phyloP scores from a whole-genome alignment of 2,888 invertebrate species.

The Anarsia innoxiella region DNA sequence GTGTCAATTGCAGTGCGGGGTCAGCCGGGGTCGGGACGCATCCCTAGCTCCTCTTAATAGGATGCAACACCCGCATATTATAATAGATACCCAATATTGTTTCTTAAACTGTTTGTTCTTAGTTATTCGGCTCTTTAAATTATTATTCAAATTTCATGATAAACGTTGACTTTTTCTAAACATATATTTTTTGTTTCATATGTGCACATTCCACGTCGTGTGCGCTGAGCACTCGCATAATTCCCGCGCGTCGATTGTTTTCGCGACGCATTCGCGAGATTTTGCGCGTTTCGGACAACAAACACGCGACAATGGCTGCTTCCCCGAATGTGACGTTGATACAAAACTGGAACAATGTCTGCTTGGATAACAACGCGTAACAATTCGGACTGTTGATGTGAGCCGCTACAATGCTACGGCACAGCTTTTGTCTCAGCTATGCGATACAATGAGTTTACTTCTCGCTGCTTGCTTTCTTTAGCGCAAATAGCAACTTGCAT shows the following conservation, averaged over 20 bases:
- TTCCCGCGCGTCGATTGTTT: conserved; percentile 47
- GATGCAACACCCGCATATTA: conserved; percentile 64
- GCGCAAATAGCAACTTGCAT: no score
- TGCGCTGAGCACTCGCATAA: neutral
- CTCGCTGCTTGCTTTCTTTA: no score
- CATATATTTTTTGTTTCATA: neutral
- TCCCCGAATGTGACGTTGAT: conserved; percentile 63
- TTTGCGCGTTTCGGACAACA: conserved; percentile 62
- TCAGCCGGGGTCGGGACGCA: conserved; percentile 25
- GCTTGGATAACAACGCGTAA: conserved; percentile 59
- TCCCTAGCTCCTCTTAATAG: conserved; percentile 28
- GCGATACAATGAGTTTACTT: conserved; percentile 7
- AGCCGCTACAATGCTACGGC: no score
- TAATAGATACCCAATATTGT: conserved; percentile 20
- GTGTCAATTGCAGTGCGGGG: conserved; percentile 32
- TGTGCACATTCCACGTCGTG: neutral
- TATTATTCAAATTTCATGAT: neutral
- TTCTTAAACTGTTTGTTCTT: no score
- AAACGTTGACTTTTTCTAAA: neutral
- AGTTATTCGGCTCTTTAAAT: no score
- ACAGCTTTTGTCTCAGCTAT: conserved; percentile 1
- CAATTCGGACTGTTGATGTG: conserved; percentile 64
- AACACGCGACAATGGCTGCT: conserved; percentile 68
- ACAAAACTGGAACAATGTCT: conserved; percentile 65
- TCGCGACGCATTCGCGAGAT: conserved; percentile 59